These are phyloP conservation scores for Eleutherodactylus coqui DNA, from an alignment of 2,797 vertebrate genomes.

Conservation along the genomic window DNA sequence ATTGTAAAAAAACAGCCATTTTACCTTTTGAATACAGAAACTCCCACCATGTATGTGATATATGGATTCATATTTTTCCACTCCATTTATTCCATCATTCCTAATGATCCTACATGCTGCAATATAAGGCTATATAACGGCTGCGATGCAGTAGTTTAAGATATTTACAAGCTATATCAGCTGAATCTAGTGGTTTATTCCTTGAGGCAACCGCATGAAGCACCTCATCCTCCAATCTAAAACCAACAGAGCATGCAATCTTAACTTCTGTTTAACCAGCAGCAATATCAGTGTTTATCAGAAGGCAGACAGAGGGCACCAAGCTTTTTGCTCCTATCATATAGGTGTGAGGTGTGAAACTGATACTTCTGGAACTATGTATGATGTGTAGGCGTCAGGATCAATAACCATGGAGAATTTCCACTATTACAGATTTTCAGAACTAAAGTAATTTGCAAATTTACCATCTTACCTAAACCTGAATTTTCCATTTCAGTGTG, in stretches of 20 bases:
- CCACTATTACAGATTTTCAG: neutral
- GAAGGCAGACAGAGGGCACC: neutral
- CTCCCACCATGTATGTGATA: neutral
- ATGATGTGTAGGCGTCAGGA: neutral
- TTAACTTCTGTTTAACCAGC: neutral
- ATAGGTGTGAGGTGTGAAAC: neutral
- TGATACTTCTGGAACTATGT: neutral
- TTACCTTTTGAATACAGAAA: neutral
- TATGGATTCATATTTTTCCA: neutral
- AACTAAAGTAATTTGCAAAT: no score
- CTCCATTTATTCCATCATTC: neutral
- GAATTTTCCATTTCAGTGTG: no score
- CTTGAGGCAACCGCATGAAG: neutral
- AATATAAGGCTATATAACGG: neutral
- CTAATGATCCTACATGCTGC: slow-evolving; percentile 4
- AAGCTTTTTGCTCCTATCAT: neutral
- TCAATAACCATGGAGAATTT: neutral
- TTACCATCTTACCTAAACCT: no score
- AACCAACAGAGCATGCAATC: neutral
- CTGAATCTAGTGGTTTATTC: neutral
- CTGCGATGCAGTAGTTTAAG: neutral
- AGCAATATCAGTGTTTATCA: neutral
- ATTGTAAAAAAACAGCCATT: neutral
- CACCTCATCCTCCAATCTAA: neutral
- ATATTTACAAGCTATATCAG: neutral